These are phyloP conservation scores for Lasioglossum pauxillum DNA, from an alignment of 2,888 invertebrate species.

Conservation along the genomic window DNA sequence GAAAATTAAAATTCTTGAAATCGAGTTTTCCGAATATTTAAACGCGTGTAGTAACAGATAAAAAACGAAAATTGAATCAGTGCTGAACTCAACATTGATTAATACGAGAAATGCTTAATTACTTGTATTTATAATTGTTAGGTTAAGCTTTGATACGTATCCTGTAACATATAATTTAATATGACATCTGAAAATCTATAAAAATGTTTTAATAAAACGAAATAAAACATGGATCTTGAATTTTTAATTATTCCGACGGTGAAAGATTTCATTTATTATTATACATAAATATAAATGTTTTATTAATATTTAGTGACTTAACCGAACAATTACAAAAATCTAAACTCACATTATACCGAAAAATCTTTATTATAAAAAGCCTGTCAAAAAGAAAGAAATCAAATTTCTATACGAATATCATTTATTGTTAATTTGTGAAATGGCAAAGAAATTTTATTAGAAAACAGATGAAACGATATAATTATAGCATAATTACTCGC, in stretches of 20 bases:
- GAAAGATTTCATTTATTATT: background rate
- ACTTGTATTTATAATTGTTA: background rate
- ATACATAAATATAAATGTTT: no score
- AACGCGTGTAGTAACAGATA: background rate
- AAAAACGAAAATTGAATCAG: background rate
- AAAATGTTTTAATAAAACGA: background rate
- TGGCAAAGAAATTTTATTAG: background rate
- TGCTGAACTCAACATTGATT: background rate
- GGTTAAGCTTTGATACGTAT: background rate
- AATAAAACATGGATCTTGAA: background rate
- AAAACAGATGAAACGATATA: background rate
- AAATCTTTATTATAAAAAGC: background rate
- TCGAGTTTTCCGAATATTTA: background rate
- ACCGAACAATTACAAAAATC: conserved; percentile 10
- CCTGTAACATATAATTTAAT: no score
- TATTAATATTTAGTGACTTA: conserved; percentile 1
- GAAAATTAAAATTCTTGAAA: background rate
- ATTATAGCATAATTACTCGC: background rate
- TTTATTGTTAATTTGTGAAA: background rate
- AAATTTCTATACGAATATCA: background rate
- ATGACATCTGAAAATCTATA: background rate
- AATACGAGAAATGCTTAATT: background rate
- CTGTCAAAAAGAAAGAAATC: background rate
- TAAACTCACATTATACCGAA: background rate
- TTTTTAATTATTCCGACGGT: background rate